Conservation (phyloP, 2,113 vertebrate genomes). For the Tauraco erythrolophus region DNA sequence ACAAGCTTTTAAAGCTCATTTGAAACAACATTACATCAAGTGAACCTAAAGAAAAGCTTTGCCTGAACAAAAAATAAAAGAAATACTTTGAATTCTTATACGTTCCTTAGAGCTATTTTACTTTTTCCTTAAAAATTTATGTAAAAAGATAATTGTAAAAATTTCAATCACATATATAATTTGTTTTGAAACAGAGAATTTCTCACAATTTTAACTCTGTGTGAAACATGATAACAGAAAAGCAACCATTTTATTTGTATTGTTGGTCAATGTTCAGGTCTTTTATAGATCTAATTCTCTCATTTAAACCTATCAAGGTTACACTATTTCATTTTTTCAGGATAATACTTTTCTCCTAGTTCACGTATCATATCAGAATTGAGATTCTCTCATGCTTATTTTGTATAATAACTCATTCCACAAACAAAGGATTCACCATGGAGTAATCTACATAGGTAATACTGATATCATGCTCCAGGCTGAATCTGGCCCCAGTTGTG, state of each 20-base stretch:
- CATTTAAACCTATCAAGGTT: background rate
- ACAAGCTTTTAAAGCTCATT: background rate
- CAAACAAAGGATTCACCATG: fast-evolving
- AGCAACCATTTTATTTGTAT: background rate
- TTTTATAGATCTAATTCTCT: background rate
- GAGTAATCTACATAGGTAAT: background rate
- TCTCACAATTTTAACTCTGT: background rate
- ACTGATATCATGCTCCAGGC: no score
- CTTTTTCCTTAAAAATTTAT: background rate
- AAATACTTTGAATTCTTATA: background rate
- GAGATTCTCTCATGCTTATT: background rate
- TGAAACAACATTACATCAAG: background rate
- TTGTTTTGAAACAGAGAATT: background rate
- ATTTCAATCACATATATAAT: background rate
- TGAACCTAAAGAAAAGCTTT: background rate
- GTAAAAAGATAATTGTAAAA: background rate
- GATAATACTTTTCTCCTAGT: background rate
- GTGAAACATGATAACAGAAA: background rate
- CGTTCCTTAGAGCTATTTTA: background rate
- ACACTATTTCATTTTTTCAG: background rate
- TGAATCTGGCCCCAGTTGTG: background rate
- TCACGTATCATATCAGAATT: background rate
- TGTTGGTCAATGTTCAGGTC: background rate
- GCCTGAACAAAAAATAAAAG: background rate
- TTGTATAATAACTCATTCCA: background rate